Conservation (phyloP, 2,888 invertebrate species). For the Zelleria hepariella region DNA sequence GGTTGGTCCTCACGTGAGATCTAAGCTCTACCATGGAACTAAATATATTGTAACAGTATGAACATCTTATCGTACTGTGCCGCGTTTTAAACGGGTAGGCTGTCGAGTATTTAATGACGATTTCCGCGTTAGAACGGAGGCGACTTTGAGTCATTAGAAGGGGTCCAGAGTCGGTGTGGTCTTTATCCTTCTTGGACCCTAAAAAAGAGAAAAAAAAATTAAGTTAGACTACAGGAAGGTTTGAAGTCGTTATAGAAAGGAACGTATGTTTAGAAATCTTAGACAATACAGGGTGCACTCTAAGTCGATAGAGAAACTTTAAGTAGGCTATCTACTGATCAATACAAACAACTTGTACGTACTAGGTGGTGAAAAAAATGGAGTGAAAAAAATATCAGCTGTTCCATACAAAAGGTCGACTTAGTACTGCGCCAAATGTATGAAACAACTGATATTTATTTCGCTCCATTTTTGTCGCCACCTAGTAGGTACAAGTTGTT, state of each 20-base stretch:
- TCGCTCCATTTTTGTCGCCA: too few relatives aligned
- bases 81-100: constrained; percentile 61
- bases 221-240: not conserved
- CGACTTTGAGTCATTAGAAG: constrained; percentile 62
- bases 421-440: too few relatives aligned
- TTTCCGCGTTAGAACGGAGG: constrained; percentile 59
- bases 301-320: too few relatives aligned
- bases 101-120: constrained; percentile 51
- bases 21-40: constrained; percentile 40
- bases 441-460: too few relatives aligned
- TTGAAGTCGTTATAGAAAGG: not conserved
- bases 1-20: constrained; percentile 47
- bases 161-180: constrained; percentile 40
- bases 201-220: constrained; percentile 52
- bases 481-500: too few relatives aligned
- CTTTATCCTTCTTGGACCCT: constrained; percentile 61
- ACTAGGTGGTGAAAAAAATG: too few relatives aligned
- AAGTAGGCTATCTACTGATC: too few relatives aligned
- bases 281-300: too few relatives aligned
- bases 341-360: too few relatives aligned
- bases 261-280: not conserved
- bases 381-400: too few relatives aligned
- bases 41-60: constrained; percentile 53
- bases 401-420: too few relatives aligned
- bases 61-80: constrained; percentile 56